Base-by-base conservation (phyloP, 1,140 invertebrate genomes). In the Diplogasteroides magnus region DNA sequence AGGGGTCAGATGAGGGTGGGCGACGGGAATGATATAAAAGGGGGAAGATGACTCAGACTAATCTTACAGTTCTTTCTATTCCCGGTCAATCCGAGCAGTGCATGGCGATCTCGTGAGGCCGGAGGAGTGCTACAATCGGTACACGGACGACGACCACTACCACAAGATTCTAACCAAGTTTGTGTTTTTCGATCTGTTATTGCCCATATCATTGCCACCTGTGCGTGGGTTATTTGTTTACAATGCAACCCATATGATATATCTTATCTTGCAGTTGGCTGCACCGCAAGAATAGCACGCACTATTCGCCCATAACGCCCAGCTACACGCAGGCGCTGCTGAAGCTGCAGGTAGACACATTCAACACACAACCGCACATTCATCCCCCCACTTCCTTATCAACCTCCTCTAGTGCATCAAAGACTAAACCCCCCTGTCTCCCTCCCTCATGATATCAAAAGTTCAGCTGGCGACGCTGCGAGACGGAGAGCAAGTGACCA, bases 311-410 rank as follows among this genome's bases (percentile, higher is more conserved):
- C 11, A 82, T 82, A 55, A 71, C 81, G 1, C 80, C 80, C 31
- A 82, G 79, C 25, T 82, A 83, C 74, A 77, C 79, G 15, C 81
- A 83, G 61, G 80, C 81, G 19, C 68, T 82, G 61, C 65, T 82
- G 1, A 82, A 77, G 58, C 19, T 82, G 55, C 75, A 78, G 73
- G 80, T 83, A 76, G 31, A 68, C 14, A 28, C 15, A 29, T 56
- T 56, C 13, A 56, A 56, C 13, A 56, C 48, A 56, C 13, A 56
- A 56, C 13, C 13, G 48, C 48, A n/a, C 48, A n/a, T 56, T 56
- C 48, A 13, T 56, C 13, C n/a, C 13, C n/a, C n/a, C 31, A 25
- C 55, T 66, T 67, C 29, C 6, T 31, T 26, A 32, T 67, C 59
- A 23, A 31, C 64, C 23, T 64, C 62, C 62, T 26, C 55, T 56